Evolutionary conservation across 2,888 invertebrate species (phyloP).

Genomic region (Pemphredon lugubris): DNA sequence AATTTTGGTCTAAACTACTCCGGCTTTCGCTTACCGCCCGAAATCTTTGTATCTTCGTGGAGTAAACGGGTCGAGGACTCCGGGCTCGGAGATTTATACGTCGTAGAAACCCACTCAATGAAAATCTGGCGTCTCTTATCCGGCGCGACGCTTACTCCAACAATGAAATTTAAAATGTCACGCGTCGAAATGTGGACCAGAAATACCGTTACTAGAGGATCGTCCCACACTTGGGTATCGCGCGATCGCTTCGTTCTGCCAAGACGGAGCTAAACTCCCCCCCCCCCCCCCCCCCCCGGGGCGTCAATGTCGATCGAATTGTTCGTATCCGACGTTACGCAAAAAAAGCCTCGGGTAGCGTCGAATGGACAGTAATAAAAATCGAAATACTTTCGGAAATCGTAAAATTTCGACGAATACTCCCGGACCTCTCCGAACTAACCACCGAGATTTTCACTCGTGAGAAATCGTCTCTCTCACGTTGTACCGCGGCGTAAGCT

Average conservation of each 20-base stretch:
- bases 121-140: slow-evolving; percentile 49
- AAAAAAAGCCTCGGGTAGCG: too few relatives aligned
- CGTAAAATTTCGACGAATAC: too few relatives aligned
- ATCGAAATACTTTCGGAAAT: too few relatives aligned
- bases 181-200: slow-evolving; percentile 21
- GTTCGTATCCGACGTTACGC: neutral
- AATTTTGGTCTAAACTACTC: slow-evolving; percentile 6
- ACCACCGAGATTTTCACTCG: too few relatives aligned
- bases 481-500: slow-evolving; percentile 12
- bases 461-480: too few relatives aligned
- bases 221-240: neutral
- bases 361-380: neutral
- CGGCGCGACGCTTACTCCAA: slow-evolving; percentile 28
- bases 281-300: too few relatives aligned
- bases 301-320: too few relatives aligned
- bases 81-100: slow-evolving; percentile 33
- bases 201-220: slow-evolving; percentile 10
- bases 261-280: too few relatives aligned
- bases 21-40: slow-evolving; percentile 28
- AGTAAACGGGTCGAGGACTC: slow-evolving; percentile 44
- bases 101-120: slow-evolving; percentile 41
- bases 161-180: slow-evolving; percentile 46
- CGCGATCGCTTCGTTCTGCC: too few relatives aligned
- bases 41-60: slow-evolving; percentile 10
- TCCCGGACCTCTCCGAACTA: too few relatives aligned